phyloP scores from a whole-genome alignment of 2,888 invertebrate species.

The Caenorhabditis sp. region DNA sequence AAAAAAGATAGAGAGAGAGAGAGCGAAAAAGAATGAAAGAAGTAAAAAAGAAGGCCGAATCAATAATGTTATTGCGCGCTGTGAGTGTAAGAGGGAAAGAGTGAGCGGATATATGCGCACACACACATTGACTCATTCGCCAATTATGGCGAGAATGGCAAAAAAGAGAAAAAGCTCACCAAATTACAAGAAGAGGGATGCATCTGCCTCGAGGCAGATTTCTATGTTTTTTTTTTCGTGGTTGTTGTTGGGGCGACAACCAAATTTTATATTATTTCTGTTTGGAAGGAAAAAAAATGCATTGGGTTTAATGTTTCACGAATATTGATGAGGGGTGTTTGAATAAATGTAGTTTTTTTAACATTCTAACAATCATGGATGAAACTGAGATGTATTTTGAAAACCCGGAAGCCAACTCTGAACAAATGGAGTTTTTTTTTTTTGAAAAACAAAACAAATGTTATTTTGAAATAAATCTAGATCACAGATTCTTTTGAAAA shows the following conservation, averaged over 20 bases:
- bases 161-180: not conserved
- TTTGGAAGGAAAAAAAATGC: not conserved
- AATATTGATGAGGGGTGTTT: too few relatives aligned
- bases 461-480: too few relatives aligned
- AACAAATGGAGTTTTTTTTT: too few relatives aligned
- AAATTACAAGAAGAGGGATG: not conserved
- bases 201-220: slow-evolving; percentile 7
- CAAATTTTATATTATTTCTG: not conserved
- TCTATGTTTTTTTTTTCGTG: not conserved
- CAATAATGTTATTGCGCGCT: not conserved
- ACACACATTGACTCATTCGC: slow-evolving; percentile 13
- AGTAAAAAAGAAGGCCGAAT: not conserved
- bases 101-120: not conserved
- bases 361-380: too few relatives aligned
- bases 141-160: slow-evolving; percentile 11
- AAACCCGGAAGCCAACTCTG: too few relatives aligned
- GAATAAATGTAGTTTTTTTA: too few relatives aligned
- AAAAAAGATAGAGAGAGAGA: not conserved
- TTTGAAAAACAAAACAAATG: too few relatives aligned
- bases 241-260: not conserved
- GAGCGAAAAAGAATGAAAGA: not conserved
- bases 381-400: too few relatives aligned
- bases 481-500: too few relatives aligned
- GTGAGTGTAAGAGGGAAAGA: not conserved
- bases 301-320: too few relatives aligned